A percentile compares a stretch with the other conserved stretches of the same genome.
Evolutionary conservation across 2,797 vertebrate species (phyloP).

Genomic region (Intellagama lesueurii): DNA sequence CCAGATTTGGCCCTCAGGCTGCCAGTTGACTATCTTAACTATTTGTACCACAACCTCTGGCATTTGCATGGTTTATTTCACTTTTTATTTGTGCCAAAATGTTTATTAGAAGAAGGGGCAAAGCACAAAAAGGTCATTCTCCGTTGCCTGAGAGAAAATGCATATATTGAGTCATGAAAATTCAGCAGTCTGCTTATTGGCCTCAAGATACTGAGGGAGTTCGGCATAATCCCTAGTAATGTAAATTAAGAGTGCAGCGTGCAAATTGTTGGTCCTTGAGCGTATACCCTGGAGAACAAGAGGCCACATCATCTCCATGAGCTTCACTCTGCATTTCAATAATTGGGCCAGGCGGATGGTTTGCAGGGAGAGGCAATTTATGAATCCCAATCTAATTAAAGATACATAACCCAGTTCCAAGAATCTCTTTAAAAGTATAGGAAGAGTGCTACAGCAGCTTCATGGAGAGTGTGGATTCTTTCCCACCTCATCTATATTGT

Average conservation of each 20-base stretch:
- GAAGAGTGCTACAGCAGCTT: neutral
- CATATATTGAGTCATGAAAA: slow-evolving; percentile 62
- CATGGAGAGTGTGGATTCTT: neutral
- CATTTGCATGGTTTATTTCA: slow-evolving; percentile 24
- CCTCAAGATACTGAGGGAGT: slow-evolving; percentile 40
- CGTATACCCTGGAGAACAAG: slow-evolving; percentile 34
- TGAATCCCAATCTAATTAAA: slow-evolving; percentile 1
- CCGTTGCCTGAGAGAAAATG: slow-evolving; percentile 58
- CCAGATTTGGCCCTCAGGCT: neutral
- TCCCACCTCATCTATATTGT: neutral
- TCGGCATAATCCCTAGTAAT: slow-evolving; percentile 47
- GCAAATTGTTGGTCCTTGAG: slow-evolving; percentile 33
- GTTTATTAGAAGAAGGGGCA: neutral
- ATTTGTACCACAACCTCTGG: neutral
- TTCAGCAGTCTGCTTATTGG: slow-evolving; percentile 56
- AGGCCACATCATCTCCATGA: neutral
- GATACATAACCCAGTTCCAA: neutral
- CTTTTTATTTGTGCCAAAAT: neutral
- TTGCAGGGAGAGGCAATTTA: neutral
- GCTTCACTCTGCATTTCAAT: slow-evolving; percentile 19
- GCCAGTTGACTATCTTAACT: neutral
- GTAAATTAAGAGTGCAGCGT: slow-evolving; percentile 62
- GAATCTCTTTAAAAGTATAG: neutral
- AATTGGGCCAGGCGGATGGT: neutral
- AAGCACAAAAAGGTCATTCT: slow-evolving; percentile 40